Percentiles rank a stretch among this genome's conserved stretches.
Conservation (phyloP, 2,113 vertebrate species). For the Irena cyanogastra region DNA sequence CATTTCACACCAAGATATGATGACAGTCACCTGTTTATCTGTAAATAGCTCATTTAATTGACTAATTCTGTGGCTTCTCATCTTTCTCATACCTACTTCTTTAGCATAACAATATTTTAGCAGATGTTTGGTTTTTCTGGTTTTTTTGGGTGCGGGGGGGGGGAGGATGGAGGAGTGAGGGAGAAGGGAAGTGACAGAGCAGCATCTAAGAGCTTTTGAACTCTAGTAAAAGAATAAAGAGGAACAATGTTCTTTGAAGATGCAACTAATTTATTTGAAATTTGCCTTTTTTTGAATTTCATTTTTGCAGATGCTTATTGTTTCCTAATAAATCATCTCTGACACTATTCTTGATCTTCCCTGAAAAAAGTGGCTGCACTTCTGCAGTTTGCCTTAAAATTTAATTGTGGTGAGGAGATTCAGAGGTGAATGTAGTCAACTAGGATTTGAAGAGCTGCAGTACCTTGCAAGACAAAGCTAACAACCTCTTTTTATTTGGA, state of each 20-base stretch:
- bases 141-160: accelerated
- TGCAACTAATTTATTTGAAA: not conserved
- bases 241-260: not conserved
- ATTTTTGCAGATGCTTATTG: not conserved
- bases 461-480: not conserved
- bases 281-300: not conserved
- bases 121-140: not conserved
- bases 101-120: not conserved
- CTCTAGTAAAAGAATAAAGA: not conserved
- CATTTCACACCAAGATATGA: not conserved
- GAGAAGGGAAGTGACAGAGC: not conserved
- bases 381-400: not conserved
- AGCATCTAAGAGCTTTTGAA: not conserved
- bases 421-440: not conserved
- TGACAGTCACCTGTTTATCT: not conserved
- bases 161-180: accelerated
- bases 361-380: not conserved
- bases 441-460: not conserved
- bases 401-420: not conserved
- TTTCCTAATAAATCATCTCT: not conserved
- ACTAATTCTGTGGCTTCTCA: not conserved
- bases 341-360: not conserved
- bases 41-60: not conserved
- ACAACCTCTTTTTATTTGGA: not conserved
- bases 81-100: not conserved